These are phyloP conservation scores for Acronicta alni DNA, from an alignment of 2,888 invertebrate species.

Conservation along the genomic window DNA sequence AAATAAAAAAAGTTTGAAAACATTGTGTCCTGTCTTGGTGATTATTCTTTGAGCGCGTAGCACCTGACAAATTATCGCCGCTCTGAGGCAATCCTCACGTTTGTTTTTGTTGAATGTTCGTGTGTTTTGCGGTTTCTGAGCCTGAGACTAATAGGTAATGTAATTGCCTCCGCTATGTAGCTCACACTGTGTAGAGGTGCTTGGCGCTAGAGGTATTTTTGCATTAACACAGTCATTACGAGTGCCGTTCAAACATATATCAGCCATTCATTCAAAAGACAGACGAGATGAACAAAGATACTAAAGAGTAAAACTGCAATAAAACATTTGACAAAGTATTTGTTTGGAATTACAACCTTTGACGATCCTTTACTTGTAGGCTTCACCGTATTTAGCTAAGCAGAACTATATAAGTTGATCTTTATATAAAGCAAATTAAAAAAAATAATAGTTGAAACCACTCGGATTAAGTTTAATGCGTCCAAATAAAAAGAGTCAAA, in stretches of 20 bases:
- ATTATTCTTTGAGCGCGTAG: conserved; percentile 71
- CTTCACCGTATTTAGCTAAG: too few relatives aligned
- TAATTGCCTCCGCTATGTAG: conserved; percentile 66
- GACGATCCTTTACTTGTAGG: too few relatives aligned
- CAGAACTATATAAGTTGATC: too few relatives aligned
- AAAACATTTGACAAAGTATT: too few relatives aligned
- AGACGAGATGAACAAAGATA: too few relatives aligned
- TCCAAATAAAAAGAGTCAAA: conserved; percentile 21
- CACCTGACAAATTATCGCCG: conserved; percentile 85
- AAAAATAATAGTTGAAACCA: neutral
- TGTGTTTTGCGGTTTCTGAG: conserved; percentile 75
- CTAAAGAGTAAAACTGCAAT: too few relatives aligned
- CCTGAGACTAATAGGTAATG: conserved; percentile 79
- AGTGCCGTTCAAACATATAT: too few relatives aligned
- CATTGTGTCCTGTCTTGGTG: conserved; percentile 10
- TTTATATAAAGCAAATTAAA: neutral
- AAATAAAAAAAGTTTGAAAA: neutral
- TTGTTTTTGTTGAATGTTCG: conserved; percentile 86
- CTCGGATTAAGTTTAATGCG: too few relatives aligned
- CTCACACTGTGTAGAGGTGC: conserved; percentile 8
- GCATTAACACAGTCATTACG: conserved; percentile 5
- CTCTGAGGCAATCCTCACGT: conserved; percentile 82
- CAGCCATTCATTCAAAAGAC: too few relatives aligned
- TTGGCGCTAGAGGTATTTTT: conserved; percentile 14
- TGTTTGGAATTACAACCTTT: too few relatives aligned